Percentiles rank a stretch among this genome's conserved stretches.
Evolutionary conservation across 2,888 invertebrate species (phyloP).

Genomic region (Argyresthia albistria): DNA sequence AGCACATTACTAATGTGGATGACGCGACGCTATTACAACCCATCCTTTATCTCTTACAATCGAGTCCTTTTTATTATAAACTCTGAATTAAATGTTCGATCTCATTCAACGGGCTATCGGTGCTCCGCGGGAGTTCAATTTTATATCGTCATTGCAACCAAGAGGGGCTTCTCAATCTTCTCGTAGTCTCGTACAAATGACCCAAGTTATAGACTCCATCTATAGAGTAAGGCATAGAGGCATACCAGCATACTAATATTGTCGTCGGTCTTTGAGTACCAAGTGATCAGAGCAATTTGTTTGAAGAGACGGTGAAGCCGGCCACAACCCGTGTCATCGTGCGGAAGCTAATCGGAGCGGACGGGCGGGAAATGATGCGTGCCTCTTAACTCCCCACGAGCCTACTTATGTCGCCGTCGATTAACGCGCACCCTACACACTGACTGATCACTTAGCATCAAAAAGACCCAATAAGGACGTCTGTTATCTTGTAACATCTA

Average conservation of each 20-base stretch:
- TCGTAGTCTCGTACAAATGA: no score
- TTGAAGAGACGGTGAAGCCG: constrained; percentile 2
- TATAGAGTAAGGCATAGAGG: no score
- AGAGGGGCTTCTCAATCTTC: no score
- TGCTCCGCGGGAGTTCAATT: constrained; percentile 51
- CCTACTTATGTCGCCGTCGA: constrained; percentile 53
- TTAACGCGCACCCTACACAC: constrained; percentile 39
- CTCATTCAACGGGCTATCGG: constrained; percentile 51
- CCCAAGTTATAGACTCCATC: no score
- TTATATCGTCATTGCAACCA: not conserved
- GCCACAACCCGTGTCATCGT: constrained; percentile 44
- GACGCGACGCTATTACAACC: constrained; percentile 65
- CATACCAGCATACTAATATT: no score
- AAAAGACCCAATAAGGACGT: not conserved
- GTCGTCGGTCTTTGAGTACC: not conserved
- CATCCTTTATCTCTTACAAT: constrained; percentile 64
- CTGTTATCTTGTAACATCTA: no score
- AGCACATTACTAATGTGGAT: constrained; percentile 56
- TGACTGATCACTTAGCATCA: constrained; percentile 28
- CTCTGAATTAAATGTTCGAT: constrained; percentile 58
- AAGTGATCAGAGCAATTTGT: not conserved
- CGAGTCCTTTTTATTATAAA: constrained; percentile 64
- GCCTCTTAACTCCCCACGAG: constrained; percentile 34
- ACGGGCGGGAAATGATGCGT: constrained; percentile 63
- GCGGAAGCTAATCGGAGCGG: constrained; percentile 44